Base-by-base conservation (phyloP, 2,113 vertebrate genomes). In the Anthoscopus minutus region DNA sequence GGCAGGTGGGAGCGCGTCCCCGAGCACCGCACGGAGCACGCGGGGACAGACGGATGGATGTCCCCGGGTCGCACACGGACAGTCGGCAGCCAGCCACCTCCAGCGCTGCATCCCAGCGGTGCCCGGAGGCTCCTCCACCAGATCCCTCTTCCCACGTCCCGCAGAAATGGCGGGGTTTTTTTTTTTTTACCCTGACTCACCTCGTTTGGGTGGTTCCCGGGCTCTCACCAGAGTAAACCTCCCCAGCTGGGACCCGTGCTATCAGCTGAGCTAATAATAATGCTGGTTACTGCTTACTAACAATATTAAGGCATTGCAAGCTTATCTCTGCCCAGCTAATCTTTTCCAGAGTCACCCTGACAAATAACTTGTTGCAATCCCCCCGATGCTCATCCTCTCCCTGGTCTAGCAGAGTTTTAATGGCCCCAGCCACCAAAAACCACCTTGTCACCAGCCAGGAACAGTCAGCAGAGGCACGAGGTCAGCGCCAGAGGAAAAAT, bases 311-410 rank as follows among this genome's bases (percentile, higher is more conserved):
- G 81, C 85, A 45, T 20, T 45, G 85, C 89, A 74, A 77, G 95
- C 96, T 97, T 97, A 96, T 97, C 96, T 92, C 81, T 79, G 78
- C 58, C 88, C 28, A 80, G 90, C 61, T 98, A 97, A 98, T 97
- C 97, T 95, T 91, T 86, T 66, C 93, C 88, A 96, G 77, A 92
- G 89, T 88, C 86, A 95, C 81, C 84, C 94, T 28, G 54, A 94
- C 76, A 94, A 87, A 81, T 72, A 94, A 95, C 69, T 94, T 88
- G 56, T 72, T 60, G 82, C 92, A 92, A 72, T 13, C 24, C 47
- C 51, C 50, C n/a, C 23, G 15, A 7, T 14, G 44, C 27, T 47
- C 2, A 1, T 81, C 65, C 60, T 64, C 74, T 76, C 86, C 79
- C 17, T n/a, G 45, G 21, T 61, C 28, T 30, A 30, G 45, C 13